Evolutionary conservation across 2,888 invertebrate genomes (phyloP).

Genomic region (Nemapogon koenigi): DNA sequence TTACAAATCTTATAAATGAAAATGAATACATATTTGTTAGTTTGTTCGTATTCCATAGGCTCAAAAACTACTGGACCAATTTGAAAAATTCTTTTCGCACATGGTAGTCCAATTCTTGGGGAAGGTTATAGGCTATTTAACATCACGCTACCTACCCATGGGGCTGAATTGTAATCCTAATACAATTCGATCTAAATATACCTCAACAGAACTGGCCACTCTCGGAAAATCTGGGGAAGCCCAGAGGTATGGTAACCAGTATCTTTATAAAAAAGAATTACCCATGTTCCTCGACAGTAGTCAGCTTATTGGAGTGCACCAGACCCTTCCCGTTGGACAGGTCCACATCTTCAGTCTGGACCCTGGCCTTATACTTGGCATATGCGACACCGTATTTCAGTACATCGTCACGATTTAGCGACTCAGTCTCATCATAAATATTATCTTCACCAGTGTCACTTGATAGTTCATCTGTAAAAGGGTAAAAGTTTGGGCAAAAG

Average conservation of each 20-base stretch:
- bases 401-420: slow-evolving; percentile 48
- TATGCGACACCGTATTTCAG: slow-evolving; percentile 69
- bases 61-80: no score
- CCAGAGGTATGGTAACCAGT: slow-evolving; percentile 23
- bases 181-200: no score
- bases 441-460: slow-evolving; percentile 52
- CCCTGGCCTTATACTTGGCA: slow-evolving; percentile 69
- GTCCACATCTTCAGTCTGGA: slow-evolving; percentile 31
- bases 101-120: no score
- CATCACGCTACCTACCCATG: no score
- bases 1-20: no score
- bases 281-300: slow-evolving; percentile 2
- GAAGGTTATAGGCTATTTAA: no score
- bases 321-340: slow-evolving; percentile 25
- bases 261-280: slow-evolving; percentile 15
- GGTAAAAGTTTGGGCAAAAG: no score
- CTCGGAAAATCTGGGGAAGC: neutral
- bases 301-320: slow-evolving; percentile 23
- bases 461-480: slow-evolving; percentile 48
- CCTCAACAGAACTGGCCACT: no score
- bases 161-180: no score
- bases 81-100: no score
- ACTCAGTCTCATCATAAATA: slow-evolving; percentile 39
- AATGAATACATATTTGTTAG: no score
- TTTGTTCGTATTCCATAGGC: no score